These are phyloP conservation scores for Turdus rufiventris DNA, from an alignment of 2,113 vertebrate genomes.

Conservation along the genomic window DNA sequence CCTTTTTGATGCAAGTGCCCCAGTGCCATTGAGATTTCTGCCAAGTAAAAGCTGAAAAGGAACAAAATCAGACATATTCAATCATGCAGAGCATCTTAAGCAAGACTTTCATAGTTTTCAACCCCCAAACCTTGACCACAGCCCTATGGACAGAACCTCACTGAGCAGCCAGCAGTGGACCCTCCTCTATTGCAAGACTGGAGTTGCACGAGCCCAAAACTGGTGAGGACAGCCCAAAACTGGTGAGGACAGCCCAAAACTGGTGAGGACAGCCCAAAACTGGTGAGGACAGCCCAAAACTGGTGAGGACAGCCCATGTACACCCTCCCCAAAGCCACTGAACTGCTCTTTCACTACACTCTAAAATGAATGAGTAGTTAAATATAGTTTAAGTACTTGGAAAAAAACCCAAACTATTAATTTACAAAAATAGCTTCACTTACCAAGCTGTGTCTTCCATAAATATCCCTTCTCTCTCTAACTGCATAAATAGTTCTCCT, in stretches of 20 bases:
- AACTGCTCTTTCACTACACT: not conserved
- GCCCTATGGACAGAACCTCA: not conserved
- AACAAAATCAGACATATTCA: slow-evolving; percentile 54
- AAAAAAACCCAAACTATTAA: not conserved
- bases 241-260: not conserved
- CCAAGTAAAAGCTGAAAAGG: slow-evolving; percentile 94
- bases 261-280: not conserved
- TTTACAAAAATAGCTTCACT: slow-evolving; percentile 62
- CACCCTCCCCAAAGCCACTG: not conserved
- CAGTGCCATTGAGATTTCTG: slow-evolving; percentile 99
- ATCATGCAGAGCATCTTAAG: slow-evolving; percentile 31
- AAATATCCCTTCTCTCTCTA: slow-evolving; percentile 97
- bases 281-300: not conserved
- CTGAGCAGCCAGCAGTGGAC: not conserved
- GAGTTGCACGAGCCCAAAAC: not conserved
- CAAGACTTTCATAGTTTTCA: not conserved
- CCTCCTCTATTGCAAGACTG: not conserved
- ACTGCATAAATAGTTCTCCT: slow-evolving; percentile 98
- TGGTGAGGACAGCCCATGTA: not conserved
- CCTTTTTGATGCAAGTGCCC: slow-evolving; percentile 99
- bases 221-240: not conserved
- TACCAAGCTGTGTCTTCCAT: slow-evolving; percentile 99
- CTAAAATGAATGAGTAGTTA: not conserved
- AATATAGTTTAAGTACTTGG: not conserved
- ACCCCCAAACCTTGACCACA: not conserved